Evolutionary conservation across 1,140 invertebrate genomes (phyloP), one percentile per base, ranked within the genome.

Genomic region (Globodera ellingtonae): DNA sequence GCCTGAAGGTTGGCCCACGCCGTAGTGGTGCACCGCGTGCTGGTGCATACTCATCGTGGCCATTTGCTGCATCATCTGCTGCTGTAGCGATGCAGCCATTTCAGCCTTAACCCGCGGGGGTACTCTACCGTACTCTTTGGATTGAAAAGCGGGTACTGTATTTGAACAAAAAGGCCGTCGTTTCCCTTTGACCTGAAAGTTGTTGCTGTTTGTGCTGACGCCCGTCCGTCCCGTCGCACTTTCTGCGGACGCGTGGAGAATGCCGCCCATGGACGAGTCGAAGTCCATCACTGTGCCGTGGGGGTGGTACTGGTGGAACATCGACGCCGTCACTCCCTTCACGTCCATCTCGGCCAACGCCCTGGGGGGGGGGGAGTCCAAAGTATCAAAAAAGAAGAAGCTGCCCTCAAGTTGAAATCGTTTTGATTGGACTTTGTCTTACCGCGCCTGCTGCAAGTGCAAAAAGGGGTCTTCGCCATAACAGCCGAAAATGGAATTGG

Each of bases 311-410:
- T 13, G 56, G 24, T 70, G 24, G 67, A 70, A 70, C 67, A 70
- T 18, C 67, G 67, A 8, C 67, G 67, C 67, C 6, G 67, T 70
- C 21, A 70, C 46, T 21, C 67, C 67, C 18, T 70, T 70, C 67
- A 70, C 21, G 67, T 70, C 67, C 67, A 70, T 70, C 67, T 70
- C 67, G 67, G 67, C 24, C 67, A 70, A 70, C 3, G 67, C 67
- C 46, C 67, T 70, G 67, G 24, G 46, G 24, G n/a, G 3, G 67
- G 24, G 46, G 24, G n/a, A 13, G 67, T 13, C 35, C 35, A 35
- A 35, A 35, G 35, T 35, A 35, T 35, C 35, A 35, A 35, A 35
- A 35, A 35, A 35, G 35, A 35, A 35, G 35, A 35, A 35, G 35
- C 35, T 2, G 35, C 35, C 35, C 35, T 35, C 35, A 35, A 35